These are phyloP conservation scores for Drosophila cognata DNA, from an alignment of 2,888 invertebrate species.

Conservation along the genomic window DNA sequence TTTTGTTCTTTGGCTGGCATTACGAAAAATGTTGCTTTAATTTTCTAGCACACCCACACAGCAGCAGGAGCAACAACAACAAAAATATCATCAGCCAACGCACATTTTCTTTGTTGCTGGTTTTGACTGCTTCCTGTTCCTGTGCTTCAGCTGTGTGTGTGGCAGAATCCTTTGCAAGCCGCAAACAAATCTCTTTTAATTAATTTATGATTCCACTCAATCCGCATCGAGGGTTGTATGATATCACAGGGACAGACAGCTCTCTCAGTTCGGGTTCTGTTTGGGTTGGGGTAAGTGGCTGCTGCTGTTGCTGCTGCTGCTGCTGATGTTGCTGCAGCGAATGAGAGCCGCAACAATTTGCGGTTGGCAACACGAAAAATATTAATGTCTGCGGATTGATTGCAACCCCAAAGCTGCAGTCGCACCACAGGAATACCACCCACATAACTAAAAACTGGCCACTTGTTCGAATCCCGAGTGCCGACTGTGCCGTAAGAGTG, in stretches of 20 bases:
- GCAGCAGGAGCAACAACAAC: conserved; percentile 8
- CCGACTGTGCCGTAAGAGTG: neutral
- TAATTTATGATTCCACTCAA: conserved; percentile 84
- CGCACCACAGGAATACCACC: conserved; percentile 25
- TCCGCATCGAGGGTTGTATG: conserved; percentile 76
- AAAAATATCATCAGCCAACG: conserved; percentile 50
- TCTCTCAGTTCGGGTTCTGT: conserved; percentile 3
- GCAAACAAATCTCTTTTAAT: conserved; percentile 84
- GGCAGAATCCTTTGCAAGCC: conserved; percentile 82
- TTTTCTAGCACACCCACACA: conserved; percentile 62
- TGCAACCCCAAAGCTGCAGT: conserved; percentile 42
- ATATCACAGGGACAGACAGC: conserved; percentile 44
- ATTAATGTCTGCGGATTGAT: conserved; percentile 79
- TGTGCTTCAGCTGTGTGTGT: conserved; percentile 30
- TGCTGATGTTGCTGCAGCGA: conserved; percentile 49
- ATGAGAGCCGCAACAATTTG: conserved; percentile 76
- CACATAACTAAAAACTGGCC: conserved; percentile 62
- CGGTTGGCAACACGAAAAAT: conserved; percentile 79
- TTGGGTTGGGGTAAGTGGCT: conserved; percentile 27
- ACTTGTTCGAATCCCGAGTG: conserved; percentile 61
- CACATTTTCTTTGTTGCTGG: conserved; percentile 74
- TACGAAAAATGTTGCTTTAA: conserved; percentile 80
- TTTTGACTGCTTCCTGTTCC: conserved; percentile 47
- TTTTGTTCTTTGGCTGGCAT: conserved; percentile 77
- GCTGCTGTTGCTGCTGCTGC: conserved; percentile 31